phyloP scores from a whole-genome alignment of 2,113 vertebrate genomes.

The Chionodraco myersi region DNA sequence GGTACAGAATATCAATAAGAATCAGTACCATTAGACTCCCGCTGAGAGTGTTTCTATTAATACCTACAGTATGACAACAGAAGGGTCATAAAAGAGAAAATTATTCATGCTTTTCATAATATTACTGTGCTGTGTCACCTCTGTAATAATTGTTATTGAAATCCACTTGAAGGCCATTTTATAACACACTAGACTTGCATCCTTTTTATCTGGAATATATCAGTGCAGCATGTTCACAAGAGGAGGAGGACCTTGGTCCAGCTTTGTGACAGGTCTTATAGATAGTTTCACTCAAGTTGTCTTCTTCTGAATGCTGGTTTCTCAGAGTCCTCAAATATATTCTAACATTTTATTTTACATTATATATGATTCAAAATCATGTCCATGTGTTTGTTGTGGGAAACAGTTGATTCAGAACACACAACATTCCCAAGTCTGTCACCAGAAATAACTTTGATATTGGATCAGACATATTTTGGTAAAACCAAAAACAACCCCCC shows the following conservation, averaged over 20 bases:
- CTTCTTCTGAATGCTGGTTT: background rate
- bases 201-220: background rate
- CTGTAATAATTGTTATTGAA: conserved; percentile 30
- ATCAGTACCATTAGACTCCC: conserved; percentile 40
- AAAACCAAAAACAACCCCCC: too few relatives aligned
- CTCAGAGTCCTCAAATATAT: background rate
- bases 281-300: background rate
- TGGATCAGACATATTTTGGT: too few relatives aligned
- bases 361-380: background rate
- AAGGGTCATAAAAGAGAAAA: conserved; percentile 35
- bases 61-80: conserved; percentile 26
- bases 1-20: conserved; percentile 68
- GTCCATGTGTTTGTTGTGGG: too few relatives aligned
- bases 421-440: background rate
- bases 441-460: background rate
- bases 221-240: conserved; percentile 2
- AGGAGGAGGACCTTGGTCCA: background rate
- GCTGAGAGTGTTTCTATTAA: conserved; percentile 34
- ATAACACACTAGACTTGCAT: background rate
- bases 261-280: background rate
- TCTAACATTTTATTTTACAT: background rate
- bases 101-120: conserved; percentile 33
- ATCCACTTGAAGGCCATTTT: conserved; percentile 6
- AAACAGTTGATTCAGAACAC: background rate
- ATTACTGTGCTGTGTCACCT: conserved; percentile 27